Evolutionary conservation across 2,888 invertebrate species (phyloP).

Genomic region (Ormyrus nitidulus): DNA sequence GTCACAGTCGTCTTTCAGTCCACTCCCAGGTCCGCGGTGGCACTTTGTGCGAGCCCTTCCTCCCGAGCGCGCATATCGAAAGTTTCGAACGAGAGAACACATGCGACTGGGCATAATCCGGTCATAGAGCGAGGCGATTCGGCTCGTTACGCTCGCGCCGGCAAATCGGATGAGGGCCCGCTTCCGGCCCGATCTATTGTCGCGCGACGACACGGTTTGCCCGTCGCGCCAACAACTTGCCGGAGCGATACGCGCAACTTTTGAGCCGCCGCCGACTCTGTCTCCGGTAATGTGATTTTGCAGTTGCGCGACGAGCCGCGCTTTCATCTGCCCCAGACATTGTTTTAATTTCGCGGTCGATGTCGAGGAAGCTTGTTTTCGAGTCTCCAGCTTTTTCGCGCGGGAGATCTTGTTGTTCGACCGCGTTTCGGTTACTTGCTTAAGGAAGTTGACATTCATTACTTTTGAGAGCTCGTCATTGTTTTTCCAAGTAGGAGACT

Average conservation of each 20-base stretch:
- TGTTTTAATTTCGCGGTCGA: too few species aligned
- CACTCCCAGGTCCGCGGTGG: too few species aligned
- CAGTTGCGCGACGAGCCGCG: not conserved
- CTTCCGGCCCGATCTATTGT: slow-evolving; percentile 34
- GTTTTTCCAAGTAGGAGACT: too few species aligned
- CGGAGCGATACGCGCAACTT: not conserved
- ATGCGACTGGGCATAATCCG: not conserved
- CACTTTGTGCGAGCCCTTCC: not conserved
- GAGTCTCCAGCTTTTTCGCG: too few species aligned
- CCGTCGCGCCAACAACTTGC: not conserved
- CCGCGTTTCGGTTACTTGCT: too few species aligned
- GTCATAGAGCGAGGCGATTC: slow-evolving; percentile 21
- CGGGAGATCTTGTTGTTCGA: too few species aligned
- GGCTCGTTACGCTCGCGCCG: slow-evolving; percentile 45
- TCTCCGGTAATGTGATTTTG: not conserved
- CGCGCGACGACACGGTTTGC: not conserved
- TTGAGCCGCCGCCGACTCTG: not conserved
- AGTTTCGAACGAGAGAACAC: not conserved
- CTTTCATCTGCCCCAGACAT: too few species aligned
- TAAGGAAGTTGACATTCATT: too few species aligned
- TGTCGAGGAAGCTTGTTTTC: too few species aligned
- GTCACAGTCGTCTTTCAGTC: too few species aligned
- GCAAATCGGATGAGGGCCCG: slow-evolving; percentile 27
- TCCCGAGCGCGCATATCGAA: not conserved
- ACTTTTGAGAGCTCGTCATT: too few species aligned